A percentile compares a stretch with the other conserved stretches of the same genome.
phyloP scores from a whole-genome alignment of 2,797 vertebrate species.

The Tenualosa thibaudeaui region DNA sequence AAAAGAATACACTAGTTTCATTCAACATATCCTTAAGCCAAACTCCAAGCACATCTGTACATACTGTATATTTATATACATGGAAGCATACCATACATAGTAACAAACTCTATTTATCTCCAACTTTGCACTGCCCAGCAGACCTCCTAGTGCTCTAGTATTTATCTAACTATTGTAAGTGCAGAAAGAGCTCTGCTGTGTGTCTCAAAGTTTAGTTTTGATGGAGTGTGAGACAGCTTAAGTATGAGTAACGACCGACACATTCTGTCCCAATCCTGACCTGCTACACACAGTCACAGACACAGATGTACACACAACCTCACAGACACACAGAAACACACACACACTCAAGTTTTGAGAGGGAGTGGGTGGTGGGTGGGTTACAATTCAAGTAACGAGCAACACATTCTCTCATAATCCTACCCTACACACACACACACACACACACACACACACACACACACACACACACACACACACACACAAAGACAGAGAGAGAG shows the following conservation, averaged over 20 bases:
- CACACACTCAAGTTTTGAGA: neutral
- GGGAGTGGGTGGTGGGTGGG: no score
- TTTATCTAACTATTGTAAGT: conserved; percentile 4
- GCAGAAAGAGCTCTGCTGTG: conserved; percentile 60
- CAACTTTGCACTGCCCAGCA: neutral
- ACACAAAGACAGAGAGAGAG: no score
- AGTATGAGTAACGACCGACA: neutral
- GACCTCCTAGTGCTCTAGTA: neutral
- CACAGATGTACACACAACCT: neutral
- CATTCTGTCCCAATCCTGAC: neutral
- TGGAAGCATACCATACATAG: neutral
- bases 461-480: neutral
- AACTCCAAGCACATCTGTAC: neutral
- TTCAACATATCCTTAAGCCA: no score
- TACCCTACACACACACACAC: neutral
- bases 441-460: neutral
- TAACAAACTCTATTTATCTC: no score
- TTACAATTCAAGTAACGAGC: neutral
- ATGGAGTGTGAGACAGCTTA: neutral
- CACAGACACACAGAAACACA: neutral
- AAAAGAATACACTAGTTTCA: no score
- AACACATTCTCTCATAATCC: neutral
- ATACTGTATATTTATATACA: neutral
- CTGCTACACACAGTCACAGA: neutral
- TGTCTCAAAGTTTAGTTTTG: conserved; percentile 46